Evolutionary conservation across 2,888 invertebrate species (phyloP).

Genomic region (Pristionchus japonicus): DNA sequence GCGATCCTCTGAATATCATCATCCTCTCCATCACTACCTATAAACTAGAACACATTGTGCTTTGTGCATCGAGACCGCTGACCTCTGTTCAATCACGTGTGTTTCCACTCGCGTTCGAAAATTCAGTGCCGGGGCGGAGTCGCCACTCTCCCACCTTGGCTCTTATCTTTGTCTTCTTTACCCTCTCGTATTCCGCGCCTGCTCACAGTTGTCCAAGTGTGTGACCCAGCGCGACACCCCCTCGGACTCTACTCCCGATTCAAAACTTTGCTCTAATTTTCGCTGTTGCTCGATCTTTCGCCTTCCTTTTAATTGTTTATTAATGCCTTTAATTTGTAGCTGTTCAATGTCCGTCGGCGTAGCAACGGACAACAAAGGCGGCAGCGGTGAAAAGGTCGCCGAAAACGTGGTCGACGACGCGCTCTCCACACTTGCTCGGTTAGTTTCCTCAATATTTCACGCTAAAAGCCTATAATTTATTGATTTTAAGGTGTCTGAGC

Average conservation of each 20-base stretch:
- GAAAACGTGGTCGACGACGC: slow-evolving; percentile 8
- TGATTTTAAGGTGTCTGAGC: slow-evolving; percentile 33
- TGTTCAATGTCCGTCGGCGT: background rate
- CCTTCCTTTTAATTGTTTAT: too few relatives aligned
- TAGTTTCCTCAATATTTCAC: background rate
- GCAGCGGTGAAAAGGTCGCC: background rate
- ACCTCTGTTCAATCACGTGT: slow-evolving; percentile 4
- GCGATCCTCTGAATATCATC: background rate
- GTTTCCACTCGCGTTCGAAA: background rate
- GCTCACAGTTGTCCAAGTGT: background rate
- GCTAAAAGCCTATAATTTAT: background rate
- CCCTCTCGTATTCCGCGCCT: background rate
- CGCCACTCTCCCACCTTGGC: background rate
- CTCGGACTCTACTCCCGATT: background rate
- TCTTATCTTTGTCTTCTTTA: background rate
- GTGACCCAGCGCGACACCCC: slow-evolving; percentile 29
- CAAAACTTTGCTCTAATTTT: background rate
- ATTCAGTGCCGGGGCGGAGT: background rate
- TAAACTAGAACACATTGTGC: background rate
- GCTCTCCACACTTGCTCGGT: slow-evolving; percentile 31
- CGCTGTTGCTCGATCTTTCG: background rate
- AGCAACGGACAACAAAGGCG: background rate
- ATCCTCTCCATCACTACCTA: background rate
- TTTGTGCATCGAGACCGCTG: background rate
- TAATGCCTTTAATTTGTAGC: background rate